A percentile compares a stretch with the other conserved stretches of the same genome.
These are phyloP conservation scores for Orycteropus afer DNA, from an alignment of 2,113 vertebrate genomes.

Conservation along the genomic window DNA sequence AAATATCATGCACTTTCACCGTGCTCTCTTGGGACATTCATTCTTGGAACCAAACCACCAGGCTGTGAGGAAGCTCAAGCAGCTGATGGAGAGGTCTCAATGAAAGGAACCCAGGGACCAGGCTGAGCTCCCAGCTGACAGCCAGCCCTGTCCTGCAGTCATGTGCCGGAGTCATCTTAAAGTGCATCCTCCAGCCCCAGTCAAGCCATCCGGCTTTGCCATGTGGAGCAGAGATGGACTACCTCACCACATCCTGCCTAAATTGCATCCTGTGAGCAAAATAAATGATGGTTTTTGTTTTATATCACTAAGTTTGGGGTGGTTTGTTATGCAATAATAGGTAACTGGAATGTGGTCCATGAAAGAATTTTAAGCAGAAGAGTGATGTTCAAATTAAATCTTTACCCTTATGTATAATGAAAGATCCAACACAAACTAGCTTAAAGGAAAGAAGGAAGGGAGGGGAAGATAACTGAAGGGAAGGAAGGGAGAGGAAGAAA, in stretches of 20 bases:
- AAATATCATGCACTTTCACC: accelerated
- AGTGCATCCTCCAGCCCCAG: background rate
- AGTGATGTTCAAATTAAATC: no score
- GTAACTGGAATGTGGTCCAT: background rate
- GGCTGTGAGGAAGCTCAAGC: background rate
- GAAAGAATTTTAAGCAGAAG: background rate
- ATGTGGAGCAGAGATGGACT: background rate
- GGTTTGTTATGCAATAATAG: background rate
- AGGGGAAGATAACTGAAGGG: accelerated
- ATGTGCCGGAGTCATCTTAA: accelerated
- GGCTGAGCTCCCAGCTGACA: background rate
- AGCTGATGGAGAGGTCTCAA: accelerated
- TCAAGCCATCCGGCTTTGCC: accelerated
- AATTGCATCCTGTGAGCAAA: background rate
- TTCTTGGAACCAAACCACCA: background rate
- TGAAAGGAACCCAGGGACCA: accelerated
- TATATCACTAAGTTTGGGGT: accelerated
- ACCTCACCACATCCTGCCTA: background rate
- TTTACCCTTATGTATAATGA: background rate
- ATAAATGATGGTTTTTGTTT: background rate
- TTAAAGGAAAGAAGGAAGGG: no score
- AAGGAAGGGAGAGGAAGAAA: background rate
- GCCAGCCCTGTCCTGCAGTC: background rate
- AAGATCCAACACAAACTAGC: background rate
- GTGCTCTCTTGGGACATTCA: accelerated